Base-by-base conservation (phyloP, 1,140 invertebrate species). In the Sycophila sp. region DNA sequence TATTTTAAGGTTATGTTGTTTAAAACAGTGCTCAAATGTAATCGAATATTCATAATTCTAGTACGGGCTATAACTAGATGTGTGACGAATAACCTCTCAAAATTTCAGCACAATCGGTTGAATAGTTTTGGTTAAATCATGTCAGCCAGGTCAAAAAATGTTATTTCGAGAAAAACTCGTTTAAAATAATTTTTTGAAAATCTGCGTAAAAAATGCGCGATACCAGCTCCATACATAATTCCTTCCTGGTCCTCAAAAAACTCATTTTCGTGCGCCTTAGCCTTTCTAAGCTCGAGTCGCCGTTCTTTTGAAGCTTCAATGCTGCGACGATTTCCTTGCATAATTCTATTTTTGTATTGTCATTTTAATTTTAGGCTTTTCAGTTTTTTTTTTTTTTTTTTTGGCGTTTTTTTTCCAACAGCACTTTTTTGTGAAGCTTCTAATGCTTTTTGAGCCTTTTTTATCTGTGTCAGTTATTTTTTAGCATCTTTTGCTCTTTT, bases 171-270 rank as follows among this genome's bases (percentile, higher is more conserved):
- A 55, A 55, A 55, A 55, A 55, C 51, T 8, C 51, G 51, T 55
- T 55, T 55, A 55, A 55, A 51, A 51, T 51, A 51, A 51, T 51
- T 51, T 51, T 51, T 51, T 51, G 47, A 51, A 51, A 51, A 24
- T 7, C 6, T 10, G n/a, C n/a, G n/a, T 10, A 45, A n/a, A 45
- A 45, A 45, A 45, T n/a, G n/a, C n/a, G 6, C 42, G n/a, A 45
- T 45, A 6, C 42, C 47, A 51, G 47, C 47, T 51, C 47, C 47
- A 26, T 51, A 51, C 47, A 51, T 51, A 24, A 51, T 51, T 51
- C 47, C 47, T 51, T 24, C 47, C 47, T 51, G 47, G 22, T 51
- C 47, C 47, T 51, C 24, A 24, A 51, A 51, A 51, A 51, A 51
- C 47, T 51, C 47, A 51, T 51, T 51, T 51, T 51, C 47, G 4